Base-by-base conservation (phyloP, 2,113 vertebrate species). In the Poeciliopsis prolifica region DNA sequence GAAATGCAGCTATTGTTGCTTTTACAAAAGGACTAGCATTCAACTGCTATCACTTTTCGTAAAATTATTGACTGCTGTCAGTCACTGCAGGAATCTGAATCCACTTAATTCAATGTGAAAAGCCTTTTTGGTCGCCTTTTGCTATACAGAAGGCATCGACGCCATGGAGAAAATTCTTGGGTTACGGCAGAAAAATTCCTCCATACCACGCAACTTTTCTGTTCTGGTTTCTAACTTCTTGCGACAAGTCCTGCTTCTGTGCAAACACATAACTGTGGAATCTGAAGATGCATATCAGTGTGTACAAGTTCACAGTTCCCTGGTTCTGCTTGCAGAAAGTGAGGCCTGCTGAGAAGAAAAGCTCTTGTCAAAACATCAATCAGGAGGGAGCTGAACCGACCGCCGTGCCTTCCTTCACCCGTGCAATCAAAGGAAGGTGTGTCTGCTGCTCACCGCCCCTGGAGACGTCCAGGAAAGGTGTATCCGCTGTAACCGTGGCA, bases 401-500 rank as follows among this genome's bases (percentile, higher is more conserved):
- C 68, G 77, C 69, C 65, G 68, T 1, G 60, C 74, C 33, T 81
- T 79, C 68, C n/a, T n/a, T n/a, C n/a, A 63, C 72, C 68, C 66
- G 4, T 31, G 40, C 73, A 86, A 80, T 91, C 84, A 91, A 91
- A 89, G 87, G 84, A 89, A 90, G 90, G 92, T 86, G 86, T 90
- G 91, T 89, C 86, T 82, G 75, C 73, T 68, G 78, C 83, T 61
- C 80, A 54, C 79, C 82, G 69, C 66, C 67, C 70, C 72, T 80
- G 85, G 75, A 83, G 79, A 84, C 69, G 67, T 77, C 78, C 75
- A 63, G 72, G 66, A 77, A 82, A 86, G 79, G 86, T 87, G 90
- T 90, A 85, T 85, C 79, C 58, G 69, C 7, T 75, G 91, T 89
- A 65, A 70, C 91, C 78, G 42, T 89, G 62, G 90, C 80, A 81